phyloP scores from a whole-genome alignment of 2,888 invertebrate genomes.

The Desoria tigrina region DNA sequence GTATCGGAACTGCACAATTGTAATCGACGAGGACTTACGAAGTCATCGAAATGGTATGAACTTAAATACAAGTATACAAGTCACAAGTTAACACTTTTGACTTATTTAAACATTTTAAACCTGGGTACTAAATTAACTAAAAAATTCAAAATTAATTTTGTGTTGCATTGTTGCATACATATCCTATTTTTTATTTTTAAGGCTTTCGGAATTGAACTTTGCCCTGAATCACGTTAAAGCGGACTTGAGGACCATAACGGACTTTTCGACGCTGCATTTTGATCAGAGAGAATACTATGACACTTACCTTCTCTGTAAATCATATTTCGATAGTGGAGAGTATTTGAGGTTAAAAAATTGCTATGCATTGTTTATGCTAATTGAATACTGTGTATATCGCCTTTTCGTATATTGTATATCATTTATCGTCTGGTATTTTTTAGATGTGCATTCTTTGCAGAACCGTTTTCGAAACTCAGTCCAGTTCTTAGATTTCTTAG shows the following conservation, averaged over 20 bases:
- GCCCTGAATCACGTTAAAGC: constrained; percentile 70
- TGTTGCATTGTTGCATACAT: too few species aligned
- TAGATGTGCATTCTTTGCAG: constrained; percentile 76
- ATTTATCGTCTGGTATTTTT: constrained; percentile 10
- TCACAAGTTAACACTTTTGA: too few species aligned
- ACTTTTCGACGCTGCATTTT: constrained; percentile 50
- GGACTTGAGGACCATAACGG: constrained; percentile 45
- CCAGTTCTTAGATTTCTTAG: constrained; percentile 78
- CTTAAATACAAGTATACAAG: background rate
- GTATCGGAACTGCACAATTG: constrained; percentile 70
- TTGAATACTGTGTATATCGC: too few species aligned
- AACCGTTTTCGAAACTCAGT: constrained; percentile 64
- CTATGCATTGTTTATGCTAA: too few species aligned
- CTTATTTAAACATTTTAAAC: too few species aligned
- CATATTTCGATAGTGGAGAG: constrained; percentile 86
- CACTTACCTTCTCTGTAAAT: constrained; percentile 75
- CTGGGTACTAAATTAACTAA: too few species aligned
- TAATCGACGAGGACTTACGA: constrained; percentile 73
- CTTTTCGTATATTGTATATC: background rate
- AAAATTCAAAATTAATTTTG: too few species aligned
- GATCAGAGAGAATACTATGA: constrained; percentile 66
- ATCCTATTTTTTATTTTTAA: too few species aligned
- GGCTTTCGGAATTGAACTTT: constrained; percentile 79
- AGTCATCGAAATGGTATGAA: constrained; percentile 80
- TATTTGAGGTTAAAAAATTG: constrained; percentile 66